Conservation (phyloP, 2,888 invertebrate species). For the Stomorhina lunata region DNA sequence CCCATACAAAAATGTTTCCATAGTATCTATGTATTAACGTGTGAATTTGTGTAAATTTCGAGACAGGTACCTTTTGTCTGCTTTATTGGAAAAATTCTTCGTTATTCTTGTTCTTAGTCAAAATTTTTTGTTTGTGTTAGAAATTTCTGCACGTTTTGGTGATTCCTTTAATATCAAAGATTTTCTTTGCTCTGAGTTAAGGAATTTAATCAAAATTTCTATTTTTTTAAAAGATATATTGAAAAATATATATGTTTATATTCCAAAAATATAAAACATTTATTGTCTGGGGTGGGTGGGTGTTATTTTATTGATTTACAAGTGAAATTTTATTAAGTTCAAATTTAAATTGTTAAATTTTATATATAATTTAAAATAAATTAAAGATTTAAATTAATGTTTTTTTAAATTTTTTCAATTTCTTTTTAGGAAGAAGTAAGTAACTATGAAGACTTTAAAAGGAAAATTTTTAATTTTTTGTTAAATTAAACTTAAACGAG, state of each 20-base stretch:
- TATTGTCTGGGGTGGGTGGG: not conserved
- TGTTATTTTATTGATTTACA: conserved; percentile 75
- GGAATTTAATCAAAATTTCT: conserved; percentile 59
- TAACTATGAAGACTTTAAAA: conserved; percentile 60
- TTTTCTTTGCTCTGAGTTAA: conserved; percentile 43
- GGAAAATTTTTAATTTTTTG: not conserved
- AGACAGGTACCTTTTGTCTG: conserved; percentile 31
- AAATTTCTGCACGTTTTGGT: conserved; percentile 63
- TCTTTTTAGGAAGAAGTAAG: conserved; percentile 80
- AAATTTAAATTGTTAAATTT: conserved; percentile 63
- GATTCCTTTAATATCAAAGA: conserved; percentile 47
- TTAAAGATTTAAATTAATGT: conserved; percentile 24
- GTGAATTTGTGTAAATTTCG: not conserved
- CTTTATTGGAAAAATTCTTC: conserved; percentile 36
- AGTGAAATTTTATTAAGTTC: conserved; percentile 44
- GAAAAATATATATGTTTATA: too few species aligned
- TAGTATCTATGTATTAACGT: not conserved
- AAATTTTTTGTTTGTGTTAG: conserved; percentile 13
- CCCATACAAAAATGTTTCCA: not conserved
- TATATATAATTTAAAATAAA: conserved; percentile 35
- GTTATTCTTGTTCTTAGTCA: conserved; percentile 25
- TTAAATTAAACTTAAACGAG: not conserved
- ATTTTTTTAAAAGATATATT: conserved; percentile 11
- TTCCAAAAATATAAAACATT: conserved; percentile 71
- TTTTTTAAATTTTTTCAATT: conserved; percentile 67